Evolutionary conservation across 2,797 vertebrate genomes (phyloP).

Genomic region (Smutsia temminckii): DNA sequence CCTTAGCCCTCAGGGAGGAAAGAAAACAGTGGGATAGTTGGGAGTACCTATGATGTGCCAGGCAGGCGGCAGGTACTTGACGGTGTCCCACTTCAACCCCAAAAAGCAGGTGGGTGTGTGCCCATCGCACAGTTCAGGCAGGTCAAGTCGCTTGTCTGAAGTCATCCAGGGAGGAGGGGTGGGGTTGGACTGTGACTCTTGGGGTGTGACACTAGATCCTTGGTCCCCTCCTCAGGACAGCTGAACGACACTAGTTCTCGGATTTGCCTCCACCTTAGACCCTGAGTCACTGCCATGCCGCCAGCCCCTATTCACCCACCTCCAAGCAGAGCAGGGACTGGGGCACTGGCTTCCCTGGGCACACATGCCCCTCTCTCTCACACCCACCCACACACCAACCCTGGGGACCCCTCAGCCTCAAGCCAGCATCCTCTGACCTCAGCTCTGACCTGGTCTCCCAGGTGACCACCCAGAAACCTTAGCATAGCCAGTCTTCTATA

Average conservation of each 20-base stretch:
- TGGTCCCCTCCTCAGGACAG: background rate
- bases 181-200: background rate
- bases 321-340: background rate
- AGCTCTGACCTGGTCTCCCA: background rate
- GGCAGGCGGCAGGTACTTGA: background rate
- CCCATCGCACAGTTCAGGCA: background rate
- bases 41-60: background rate
- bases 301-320: background rate
- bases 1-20: background rate
- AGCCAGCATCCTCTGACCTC: background rate
- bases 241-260: background rate
- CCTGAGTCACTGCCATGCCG: background rate
- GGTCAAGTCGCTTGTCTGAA: background rate
- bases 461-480: background rate
- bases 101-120: no score
- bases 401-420: background rate
- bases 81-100: background rate
- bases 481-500: background rate
- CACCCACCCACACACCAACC: background rate
- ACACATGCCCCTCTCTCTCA: background rate
- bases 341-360: background rate
- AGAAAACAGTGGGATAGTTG: fast-evolving
- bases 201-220: background rate
- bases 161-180: background rate
- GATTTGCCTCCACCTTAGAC: background rate